phyloP scores from a whole-genome alignment of 1,140 invertebrate species.

The Marisa cornuarietis region DNA sequence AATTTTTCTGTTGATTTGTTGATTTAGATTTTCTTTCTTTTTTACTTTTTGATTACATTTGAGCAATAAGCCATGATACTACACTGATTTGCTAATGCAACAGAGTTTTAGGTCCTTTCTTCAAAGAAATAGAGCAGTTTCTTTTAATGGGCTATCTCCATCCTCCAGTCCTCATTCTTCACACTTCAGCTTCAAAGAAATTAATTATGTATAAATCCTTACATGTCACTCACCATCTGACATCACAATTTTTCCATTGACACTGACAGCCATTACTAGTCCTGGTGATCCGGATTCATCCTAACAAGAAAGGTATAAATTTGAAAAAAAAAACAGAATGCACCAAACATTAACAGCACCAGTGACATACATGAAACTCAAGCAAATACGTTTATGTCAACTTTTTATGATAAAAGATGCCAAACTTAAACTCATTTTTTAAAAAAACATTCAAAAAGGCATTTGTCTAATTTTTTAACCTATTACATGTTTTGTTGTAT shows the following conservation, averaged over 20 bases:
- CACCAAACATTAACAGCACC: too few relatives aligned
- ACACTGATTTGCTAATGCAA: neutral
- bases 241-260: slow-evolving; percentile 71
- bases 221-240: slow-evolving; percentile 61
- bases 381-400: too few relatives aligned
- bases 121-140: neutral
- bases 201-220: neutral
- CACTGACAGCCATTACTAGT: slow-evolving; percentile 69
- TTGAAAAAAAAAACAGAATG: neutral
- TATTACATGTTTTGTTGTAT: too few relatives aligned
- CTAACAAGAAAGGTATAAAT: slow-evolving; percentile 37
- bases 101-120: neutral
- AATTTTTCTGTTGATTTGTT: too few relatives aligned
- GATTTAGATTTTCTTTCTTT: neutral
- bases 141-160: neutral
- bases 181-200: too few relatives aligned
- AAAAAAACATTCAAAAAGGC: too few relatives aligned
- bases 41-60: neutral
- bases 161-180: too few relatives aligned
- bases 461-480: too few relatives aligned
- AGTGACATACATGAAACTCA: too few relatives aligned
- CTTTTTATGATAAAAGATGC: too few relatives aligned
- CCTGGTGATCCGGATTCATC: slow-evolving; percentile 69
- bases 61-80: neutral
- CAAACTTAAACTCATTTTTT: too few relatives aligned